Conservation (phyloP, 2,113 vertebrate species). For the Amphilophus citrinellus region DNA sequence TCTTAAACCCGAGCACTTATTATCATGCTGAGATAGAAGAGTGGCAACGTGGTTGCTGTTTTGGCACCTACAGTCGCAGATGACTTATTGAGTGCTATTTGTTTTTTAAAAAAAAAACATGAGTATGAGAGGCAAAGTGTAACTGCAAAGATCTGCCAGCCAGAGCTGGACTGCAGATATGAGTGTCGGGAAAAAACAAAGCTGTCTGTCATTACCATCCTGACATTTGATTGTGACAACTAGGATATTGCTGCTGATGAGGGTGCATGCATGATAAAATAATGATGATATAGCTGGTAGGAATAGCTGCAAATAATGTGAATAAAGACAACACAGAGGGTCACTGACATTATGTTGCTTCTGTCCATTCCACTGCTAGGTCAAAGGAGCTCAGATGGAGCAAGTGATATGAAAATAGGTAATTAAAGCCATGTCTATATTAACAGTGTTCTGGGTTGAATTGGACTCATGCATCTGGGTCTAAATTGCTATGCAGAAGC, state of each 20-base stretch:
- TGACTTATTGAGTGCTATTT: neutral
- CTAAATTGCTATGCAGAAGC: neutral
- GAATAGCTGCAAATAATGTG: no score
- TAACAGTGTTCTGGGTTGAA: no score
- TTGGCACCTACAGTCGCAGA: neutral
- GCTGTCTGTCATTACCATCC: neutral
- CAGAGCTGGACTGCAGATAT: neutral
- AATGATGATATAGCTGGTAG: no score
- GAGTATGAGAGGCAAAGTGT: neutral
- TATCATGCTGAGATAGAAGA: neutral
- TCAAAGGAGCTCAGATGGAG: neutral
- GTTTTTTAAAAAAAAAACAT: neutral
- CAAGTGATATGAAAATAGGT: neutral
- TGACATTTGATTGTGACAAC: neutral
- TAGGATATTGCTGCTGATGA: no score
- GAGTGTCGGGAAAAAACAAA: accelerated
- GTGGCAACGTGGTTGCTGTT: neutral
- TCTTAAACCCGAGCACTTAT: neutral
- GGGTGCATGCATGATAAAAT: no score
- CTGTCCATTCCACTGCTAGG: no score
- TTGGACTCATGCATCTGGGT: no score
- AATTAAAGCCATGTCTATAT: no score
- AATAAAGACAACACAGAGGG: no score
- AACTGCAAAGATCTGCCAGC: neutral
- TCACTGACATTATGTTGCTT: no score